Evolutionary conservation across 2,888 invertebrate species (phyloP).

Genomic region (Caenorhabditis wallacei): DNA sequence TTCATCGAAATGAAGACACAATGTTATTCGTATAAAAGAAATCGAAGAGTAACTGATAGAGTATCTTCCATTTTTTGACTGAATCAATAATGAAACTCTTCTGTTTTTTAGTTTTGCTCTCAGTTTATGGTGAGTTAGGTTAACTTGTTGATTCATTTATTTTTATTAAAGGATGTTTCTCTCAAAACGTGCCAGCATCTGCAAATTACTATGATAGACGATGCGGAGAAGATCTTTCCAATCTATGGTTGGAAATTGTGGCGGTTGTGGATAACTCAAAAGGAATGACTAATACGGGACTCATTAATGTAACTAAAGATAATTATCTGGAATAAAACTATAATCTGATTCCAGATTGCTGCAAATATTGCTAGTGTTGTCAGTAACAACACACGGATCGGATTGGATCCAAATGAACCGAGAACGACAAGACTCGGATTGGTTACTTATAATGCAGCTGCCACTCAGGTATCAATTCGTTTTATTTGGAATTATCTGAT

Average conservation of each 20-base stretch:
- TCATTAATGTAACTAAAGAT: conserved; percentile 5
- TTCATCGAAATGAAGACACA: conserved; percentile 3
- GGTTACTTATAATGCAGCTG: conserved; percentile 45
- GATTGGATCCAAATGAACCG: conserved; percentile 10
- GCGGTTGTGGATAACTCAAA: conserved; percentile 53
- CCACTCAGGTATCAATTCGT: conserved; percentile 19
- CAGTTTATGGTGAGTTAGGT: conserved; percentile 16
- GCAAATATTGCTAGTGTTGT: conserved; percentile 47
- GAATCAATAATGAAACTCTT: conserved; percentile 11
- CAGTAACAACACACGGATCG: conserved; percentile 37
- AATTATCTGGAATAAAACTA: no score
- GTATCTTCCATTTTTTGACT: conserved; percentile 20
- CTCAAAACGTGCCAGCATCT: conserved; percentile 1
- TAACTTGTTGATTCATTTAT: neutral
- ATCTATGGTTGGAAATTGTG: conserved; percentile 59
- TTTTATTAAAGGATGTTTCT: conserved; percentile 6
- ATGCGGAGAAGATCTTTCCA: conserved; percentile 48
- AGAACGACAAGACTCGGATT: conserved; percentile 48
- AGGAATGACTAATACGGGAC: conserved; percentile 55
- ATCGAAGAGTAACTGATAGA: neutral
- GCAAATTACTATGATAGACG: conserved; percentile 22
- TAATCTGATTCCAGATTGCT: conserved; percentile 18
- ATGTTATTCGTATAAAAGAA: neutral
- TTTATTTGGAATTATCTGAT: no score
- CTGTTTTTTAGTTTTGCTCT: conserved; percentile 1